Evolutionary conservation across 1,140 invertebrate species (phyloP), one percentile per base, ranked within the genome.

Genomic region (Lineus longissimus): DNA sequence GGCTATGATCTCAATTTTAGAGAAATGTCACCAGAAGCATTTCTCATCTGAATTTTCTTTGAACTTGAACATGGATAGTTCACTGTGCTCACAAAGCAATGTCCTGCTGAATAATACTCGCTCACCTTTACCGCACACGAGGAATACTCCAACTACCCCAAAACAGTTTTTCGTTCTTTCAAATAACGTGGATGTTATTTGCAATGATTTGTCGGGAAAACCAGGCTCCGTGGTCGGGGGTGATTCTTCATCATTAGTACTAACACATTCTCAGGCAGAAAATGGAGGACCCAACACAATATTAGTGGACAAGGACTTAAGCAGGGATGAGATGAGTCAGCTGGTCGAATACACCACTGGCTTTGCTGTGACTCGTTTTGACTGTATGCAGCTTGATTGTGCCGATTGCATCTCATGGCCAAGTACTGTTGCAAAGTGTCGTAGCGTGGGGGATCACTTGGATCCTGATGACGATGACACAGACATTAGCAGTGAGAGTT

Each of bases 181-280:
- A n/a, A 51, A 75, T 9, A 79, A 78, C 66, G 73, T 80, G 29
- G 74, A 79, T 27, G 62, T 80, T 17, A 80, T 80, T 43, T 79
- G 78, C 66, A 80, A 80, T 65, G 77, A 80, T 63, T 69, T 80
- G 22, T 73, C 23, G 41, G 33, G 22, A 73, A 73, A 23, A 65
- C 51, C 25, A 55, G 74, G 74, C 30, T 70, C 73, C 0, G 61
- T 45, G 17, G 74, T 74, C 36, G 74, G 71, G 57, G 76, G 76
- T 61, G 73, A 73, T 57, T 73, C 71, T 13, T 77, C 77, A 15
- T 36, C 33, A 4, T 36, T 36, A 15, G 6, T 36, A 4, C 33
- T 36, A 36, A 15, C 33, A 36, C 33, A 4, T 7, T 36, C 33
- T 36, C 33, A 36, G 33, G 33, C 33, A 7, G 33, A 36, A 36